These are phyloP conservation scores for Coremacera marginata DNA, from an alignment of 2,888 invertebrate species.

Conservation along the genomic window DNA sequence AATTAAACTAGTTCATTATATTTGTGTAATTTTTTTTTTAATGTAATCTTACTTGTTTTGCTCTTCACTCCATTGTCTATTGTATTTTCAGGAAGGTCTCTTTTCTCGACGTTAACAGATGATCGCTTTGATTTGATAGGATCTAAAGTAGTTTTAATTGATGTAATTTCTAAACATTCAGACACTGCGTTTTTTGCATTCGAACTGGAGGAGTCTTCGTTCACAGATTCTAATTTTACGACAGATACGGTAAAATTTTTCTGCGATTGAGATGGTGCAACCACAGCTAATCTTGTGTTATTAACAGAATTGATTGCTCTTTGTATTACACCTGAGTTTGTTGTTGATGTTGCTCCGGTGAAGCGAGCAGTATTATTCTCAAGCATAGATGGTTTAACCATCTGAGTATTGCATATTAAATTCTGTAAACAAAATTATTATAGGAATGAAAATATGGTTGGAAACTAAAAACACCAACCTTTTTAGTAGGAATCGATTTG, in stretches of 20 bases:
- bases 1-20: neutral
- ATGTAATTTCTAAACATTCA: too few species aligned
- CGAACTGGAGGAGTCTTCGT: neutral
- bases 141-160: too few species aligned
- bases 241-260: neutral
- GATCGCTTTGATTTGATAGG: neutral
- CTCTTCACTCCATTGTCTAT: neutral
- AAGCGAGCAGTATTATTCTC: neutral
- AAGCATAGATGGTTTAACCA: neutral
- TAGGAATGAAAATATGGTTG: too few species aligned
- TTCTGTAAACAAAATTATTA: neutral
- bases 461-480: neutral
- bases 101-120: neutral
- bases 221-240: neutral
- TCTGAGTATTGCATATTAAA: neutral
- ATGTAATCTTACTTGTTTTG: neutral
- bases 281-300: neutral
- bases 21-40: neutral
- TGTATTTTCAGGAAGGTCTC: neutral
- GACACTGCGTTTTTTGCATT: neutral
- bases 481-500: neutral
- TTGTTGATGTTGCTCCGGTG: neutral
- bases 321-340: neutral
- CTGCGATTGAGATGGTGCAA: constrained; percentile 19
- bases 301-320: neutral